Evolutionary conservation across 1,140 invertebrate species (phyloP).

Genomic region (Manduca sexta): DNA sequence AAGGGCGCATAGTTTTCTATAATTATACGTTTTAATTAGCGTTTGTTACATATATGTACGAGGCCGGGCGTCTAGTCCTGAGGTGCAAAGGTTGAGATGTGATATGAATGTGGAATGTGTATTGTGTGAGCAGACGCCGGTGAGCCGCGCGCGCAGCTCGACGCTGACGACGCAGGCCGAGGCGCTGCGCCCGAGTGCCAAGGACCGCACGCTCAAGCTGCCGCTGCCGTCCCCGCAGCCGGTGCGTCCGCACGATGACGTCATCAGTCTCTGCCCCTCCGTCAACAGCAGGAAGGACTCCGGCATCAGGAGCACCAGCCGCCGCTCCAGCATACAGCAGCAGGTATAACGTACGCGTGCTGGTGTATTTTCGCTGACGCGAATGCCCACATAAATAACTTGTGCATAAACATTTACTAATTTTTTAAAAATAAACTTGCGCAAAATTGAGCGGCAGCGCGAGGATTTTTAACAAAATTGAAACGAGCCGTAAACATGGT

Average conservation of each 20-base stretch:
- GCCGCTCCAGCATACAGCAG: slow-evolving; percentile 87
- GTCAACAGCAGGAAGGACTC: slow-evolving; percentile 90
- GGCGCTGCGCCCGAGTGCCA: slow-evolving; percentile 37
- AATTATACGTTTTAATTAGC: not conserved
- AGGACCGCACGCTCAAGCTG: slow-evolving; percentile 47
- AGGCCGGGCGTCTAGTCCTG: not conserved
- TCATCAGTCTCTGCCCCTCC: slow-evolving; percentile 81
- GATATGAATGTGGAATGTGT: not conserved
- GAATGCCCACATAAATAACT: slow-evolving; percentile 6
- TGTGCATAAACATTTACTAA: slow-evolving; percentile 7
- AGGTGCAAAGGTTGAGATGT: not conserved
- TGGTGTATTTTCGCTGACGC: slow-evolving; percentile 14
- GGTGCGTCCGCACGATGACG: slow-evolving; percentile 73
- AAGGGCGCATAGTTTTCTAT: not conserved
- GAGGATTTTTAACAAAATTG: slow-evolving; percentile 14
- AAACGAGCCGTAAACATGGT: slow-evolving; percentile 17
- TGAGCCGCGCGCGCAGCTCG: slow-evolving; percentile 74
- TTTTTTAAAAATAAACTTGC: slow-evolving; percentile 16
- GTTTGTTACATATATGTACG: not conserved
- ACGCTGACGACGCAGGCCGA: slow-evolving; percentile 66
- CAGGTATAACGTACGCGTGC: slow-evolving; percentile 73
- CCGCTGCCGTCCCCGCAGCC: slow-evolving; percentile 38
- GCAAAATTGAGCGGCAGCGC: slow-evolving; percentile 8
- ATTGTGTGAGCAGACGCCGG: slow-evolving; percentile 39
- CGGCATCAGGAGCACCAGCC: slow-evolving; percentile 87